phyloP scores from a whole-genome alignment of 2,888 invertebrate genomes.

The Buathra laborator region DNA sequence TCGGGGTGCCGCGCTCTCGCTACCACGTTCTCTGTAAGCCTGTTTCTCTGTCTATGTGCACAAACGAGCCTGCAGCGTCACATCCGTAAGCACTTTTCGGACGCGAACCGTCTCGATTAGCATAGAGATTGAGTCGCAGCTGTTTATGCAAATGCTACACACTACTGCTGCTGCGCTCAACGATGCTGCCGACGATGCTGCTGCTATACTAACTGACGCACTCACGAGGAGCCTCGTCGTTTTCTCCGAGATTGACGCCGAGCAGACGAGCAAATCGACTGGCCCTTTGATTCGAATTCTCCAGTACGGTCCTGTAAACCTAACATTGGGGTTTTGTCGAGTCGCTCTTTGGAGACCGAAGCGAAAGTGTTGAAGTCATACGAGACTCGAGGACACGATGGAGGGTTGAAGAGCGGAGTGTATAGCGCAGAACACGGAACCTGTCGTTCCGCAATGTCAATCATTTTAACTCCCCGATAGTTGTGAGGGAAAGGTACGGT shows the following conservation, averaged over 20 bases:
- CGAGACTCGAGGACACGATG: neutral
- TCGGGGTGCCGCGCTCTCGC: conserved; percentile 20
- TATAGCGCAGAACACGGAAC: neutral
- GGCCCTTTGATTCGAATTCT: conserved; percentile 69
- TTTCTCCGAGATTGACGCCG: conserved; percentile 43
- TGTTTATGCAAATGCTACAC: conserved; percentile 82
- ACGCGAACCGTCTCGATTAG: conserved; percentile 82
- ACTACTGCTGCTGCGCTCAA: conserved; percentile 59
- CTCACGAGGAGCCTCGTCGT: conserved; percentile 37
- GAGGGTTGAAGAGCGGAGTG: neutral
- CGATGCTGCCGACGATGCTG: conserved; percentile 62
- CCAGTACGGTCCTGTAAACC: conserved; percentile 43
- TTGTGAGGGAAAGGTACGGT: too few relatives aligned
- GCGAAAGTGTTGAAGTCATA: neutral
- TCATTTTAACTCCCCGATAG: neutral
- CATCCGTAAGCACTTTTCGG: conserved; percentile 76
- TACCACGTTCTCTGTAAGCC: conserved; percentile 20
- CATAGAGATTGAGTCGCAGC: conserved; percentile 84
- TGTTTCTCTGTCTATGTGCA: conserved; percentile 23
- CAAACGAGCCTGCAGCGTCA: conserved; percentile 47
- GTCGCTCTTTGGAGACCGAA: neutral
- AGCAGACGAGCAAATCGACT: conserved; percentile 61
- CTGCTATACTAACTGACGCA: conserved; percentile 30
- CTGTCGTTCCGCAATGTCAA: neutral
- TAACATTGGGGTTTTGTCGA: conserved; percentile 37